A percentile compares a stretch with the other conserved stretches of the same genome.
Conservation (phyloP, 2,113 vertebrate genomes). For the Indicator indicator region DNA sequence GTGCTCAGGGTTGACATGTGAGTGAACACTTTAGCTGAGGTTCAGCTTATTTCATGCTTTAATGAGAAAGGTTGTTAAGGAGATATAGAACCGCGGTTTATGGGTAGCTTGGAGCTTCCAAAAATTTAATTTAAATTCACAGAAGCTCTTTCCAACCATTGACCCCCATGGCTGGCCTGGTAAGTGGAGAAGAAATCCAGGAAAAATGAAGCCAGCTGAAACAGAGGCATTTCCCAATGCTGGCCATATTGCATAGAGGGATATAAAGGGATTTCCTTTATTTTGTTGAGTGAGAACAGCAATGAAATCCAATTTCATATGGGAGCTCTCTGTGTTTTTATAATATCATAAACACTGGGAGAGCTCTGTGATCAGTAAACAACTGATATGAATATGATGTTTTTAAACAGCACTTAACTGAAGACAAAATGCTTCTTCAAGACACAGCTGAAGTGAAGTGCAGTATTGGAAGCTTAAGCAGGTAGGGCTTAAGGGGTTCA, state of each 20-base stretch:
- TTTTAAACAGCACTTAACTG: not conserved
- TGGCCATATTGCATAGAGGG: not conserved
- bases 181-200: not conserved
- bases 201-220: not conserved
- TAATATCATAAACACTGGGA: not conserved
- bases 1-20: not conserved
- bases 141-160: not conserved
- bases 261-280: not conserved
- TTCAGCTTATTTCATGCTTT: conserved; percentile 4
- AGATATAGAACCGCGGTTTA: not conserved
- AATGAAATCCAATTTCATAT: not conserved
- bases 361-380: not conserved
- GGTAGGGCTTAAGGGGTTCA: not conserved
- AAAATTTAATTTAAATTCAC: not conserved
- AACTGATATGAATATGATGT: not conserved
- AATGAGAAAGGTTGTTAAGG: conserved; percentile 4
- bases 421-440: not conserved
- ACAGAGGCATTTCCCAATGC: not conserved
- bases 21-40: not conserved
- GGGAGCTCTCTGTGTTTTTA: not conserved
- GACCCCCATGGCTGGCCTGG: not conserved
- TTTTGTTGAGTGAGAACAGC: not conserved
- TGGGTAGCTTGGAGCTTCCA: not conserved
- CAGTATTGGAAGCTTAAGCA: not conserved
- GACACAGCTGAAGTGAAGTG: not conserved